phyloP scores from a whole-genome alignment of 2,113 vertebrate species.

The Neolamprologus longior region DNA sequence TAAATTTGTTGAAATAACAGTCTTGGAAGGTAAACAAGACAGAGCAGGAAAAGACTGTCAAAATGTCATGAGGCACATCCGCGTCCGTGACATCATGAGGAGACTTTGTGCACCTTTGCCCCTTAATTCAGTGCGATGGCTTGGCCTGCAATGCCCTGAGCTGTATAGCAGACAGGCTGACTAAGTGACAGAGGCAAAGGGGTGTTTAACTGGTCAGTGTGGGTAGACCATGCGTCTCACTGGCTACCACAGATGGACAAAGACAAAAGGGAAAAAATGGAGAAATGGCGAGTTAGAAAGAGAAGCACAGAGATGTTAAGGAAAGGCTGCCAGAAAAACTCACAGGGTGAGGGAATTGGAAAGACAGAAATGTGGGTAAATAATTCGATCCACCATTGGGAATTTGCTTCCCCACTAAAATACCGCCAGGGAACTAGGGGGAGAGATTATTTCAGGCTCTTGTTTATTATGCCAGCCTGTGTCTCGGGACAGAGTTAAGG shows the following conservation, averaged over 20 bases:
- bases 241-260: slow-evolving; percentile 33
- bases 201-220: slow-evolving; percentile 41
- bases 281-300: neutral
- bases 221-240: slow-evolving; percentile 56
- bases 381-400: neutral
- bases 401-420: slow-evolving; percentile 20
- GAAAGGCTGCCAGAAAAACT: neutral
- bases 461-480: slow-evolving; percentile 46
- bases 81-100: neutral
- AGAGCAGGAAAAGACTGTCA: neutral
- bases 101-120: neutral
- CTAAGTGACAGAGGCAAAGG: slow-evolving; percentile 26
- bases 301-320: neutral
- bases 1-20: neutral
- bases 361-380: slow-evolving; percentile 16
- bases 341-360: neutral
- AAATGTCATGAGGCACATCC: neutral
- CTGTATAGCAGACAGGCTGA: slow-evolving; percentile 27
- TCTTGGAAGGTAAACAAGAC: neutral
- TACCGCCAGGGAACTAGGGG: neutral
- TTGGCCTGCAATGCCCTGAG: slow-evolving; percentile 3
- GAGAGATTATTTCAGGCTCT: slow-evolving; percentile 18
- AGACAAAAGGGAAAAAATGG: neutral
- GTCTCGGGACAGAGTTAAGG: slow-evolving; percentile 7
- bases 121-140: neutral